Evolutionary conservation across 1,140 invertebrate genomes (phyloP).

Genomic region (Pygmarrhopalites habei): DNA sequence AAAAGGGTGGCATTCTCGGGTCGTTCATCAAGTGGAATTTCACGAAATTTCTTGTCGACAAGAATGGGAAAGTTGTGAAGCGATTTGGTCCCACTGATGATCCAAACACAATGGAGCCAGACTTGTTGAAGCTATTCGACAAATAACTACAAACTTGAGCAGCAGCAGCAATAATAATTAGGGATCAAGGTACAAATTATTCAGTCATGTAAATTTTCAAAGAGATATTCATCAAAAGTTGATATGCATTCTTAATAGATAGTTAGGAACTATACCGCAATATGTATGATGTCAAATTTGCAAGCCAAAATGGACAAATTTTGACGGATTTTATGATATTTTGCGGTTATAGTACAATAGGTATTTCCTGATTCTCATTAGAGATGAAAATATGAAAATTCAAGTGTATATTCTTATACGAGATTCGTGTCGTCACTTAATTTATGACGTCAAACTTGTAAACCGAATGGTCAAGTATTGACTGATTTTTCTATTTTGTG

Average conservation of each 20-base stretch:
- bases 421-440: too few relatives aligned
- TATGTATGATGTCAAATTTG: not conserved
- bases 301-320: not conserved
- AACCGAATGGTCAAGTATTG: too few relatives aligned
- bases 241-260: not conserved
- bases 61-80: conserved; percentile 25
- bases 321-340: not conserved
- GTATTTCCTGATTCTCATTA: too few relatives aligned
- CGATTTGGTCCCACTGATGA: conserved; percentile 14
- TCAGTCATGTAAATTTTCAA: not conserved
- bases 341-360: too few relatives aligned
- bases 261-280: not conserved
- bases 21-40: conserved; percentile 95
- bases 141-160: not conserved
- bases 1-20: conserved; percentile 59
- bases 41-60: conserved; percentile 84
- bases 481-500: too few relatives aligned
- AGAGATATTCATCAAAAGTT: not conserved
- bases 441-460: too few relatives aligned
- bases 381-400: too few relatives aligned
- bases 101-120: conserved; percentile 6
- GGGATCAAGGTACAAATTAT: not conserved
- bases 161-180: not conserved
- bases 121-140: not conserved
- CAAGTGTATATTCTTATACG: too few relatives aligned